Base-by-base conservation (phyloP, 2,888 invertebrate genomes). In the Macrophya annulata region DNA sequence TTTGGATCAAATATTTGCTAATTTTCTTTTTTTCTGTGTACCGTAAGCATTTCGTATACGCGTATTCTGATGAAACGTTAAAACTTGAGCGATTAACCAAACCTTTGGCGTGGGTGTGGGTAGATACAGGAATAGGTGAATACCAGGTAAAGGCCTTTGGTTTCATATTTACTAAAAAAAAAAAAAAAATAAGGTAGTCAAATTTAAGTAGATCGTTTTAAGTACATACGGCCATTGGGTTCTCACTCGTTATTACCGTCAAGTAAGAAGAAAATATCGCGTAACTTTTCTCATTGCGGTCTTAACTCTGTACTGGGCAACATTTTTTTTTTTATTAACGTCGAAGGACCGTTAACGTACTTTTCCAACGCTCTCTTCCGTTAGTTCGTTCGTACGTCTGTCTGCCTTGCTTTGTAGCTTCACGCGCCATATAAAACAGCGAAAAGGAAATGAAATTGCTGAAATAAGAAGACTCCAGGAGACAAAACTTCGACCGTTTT, bases 301-400 rank as follows among this genome's bases (percentile, higher is more conserved):
- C 51, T 83, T 83, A 68, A 83, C 68, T 77, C 81, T 40, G 81
- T 65, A 51, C n/a, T 3, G 6, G 83, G 83, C 68, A 48, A 83
- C 71, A 83, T 83, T 83, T 83, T 83, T 83, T 48, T 83, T 83
- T 83, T 83, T 83, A 68, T 83, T 83, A 71, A 83, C 83, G 83
- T 71, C 68, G 15, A 9, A 9, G 15, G 43, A 62, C 15, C 68
- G 65, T 83, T 83, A 83, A 51, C 45, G 55, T 25, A 68, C 48
- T 83, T 71, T 65, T 45, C 59, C 15, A 81, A 17, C 59, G 21
- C 25, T 37, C 21, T 40, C 15, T 12, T 77, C 1, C n/a, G 17
- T 31, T 55, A 25, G 40, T 76, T 15, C 77, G 77, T 76, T 21
- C 43, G n/a, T 76, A 12, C 77, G 77, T 76, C 74, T 21, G 25